Conservation (phyloP, 2,113 vertebrate species). For the Raja brachyura region DNA sequence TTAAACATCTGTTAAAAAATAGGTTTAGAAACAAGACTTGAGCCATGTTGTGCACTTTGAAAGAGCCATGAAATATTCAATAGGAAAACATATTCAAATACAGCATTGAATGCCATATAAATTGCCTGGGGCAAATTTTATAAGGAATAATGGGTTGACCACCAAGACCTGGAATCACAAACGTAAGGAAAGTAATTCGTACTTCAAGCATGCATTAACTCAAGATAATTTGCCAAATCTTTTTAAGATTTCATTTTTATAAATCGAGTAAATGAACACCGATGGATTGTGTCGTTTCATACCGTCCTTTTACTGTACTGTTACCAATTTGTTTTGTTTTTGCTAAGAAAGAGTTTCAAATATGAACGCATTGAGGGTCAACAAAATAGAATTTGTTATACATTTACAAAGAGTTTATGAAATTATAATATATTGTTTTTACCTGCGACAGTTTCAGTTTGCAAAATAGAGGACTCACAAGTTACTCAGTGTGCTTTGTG, state of each 20-base stretch:
- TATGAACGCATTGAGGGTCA: background rate
- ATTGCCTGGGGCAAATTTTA: background rate
- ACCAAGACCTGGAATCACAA: background rate
- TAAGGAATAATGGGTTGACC: background rate
- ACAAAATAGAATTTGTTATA: background rate
- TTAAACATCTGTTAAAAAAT: slow-evolving; percentile 12
- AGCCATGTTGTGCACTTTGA: background rate
- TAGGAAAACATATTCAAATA: background rate
- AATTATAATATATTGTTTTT: background rate
- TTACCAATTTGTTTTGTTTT: background rate
- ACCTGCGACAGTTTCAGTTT: background rate
- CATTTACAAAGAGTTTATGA: background rate
- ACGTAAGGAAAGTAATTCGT: background rate
- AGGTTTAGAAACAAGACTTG: slow-evolving; percentile 12
- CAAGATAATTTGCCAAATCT: background rate
- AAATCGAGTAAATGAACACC: background rate
- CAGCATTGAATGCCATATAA: background rate
- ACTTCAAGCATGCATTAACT: background rate
- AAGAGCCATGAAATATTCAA: background rate
- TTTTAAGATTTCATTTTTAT: background rate
- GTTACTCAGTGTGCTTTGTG: background rate
- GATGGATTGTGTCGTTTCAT: background rate
- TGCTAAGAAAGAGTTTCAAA: background rate
- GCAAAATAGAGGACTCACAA: background rate
- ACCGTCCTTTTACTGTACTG: background rate